phyloP scores from a whole-genome alignment of 1,140 invertebrate species.

The Drosophila takahashii region DNA sequence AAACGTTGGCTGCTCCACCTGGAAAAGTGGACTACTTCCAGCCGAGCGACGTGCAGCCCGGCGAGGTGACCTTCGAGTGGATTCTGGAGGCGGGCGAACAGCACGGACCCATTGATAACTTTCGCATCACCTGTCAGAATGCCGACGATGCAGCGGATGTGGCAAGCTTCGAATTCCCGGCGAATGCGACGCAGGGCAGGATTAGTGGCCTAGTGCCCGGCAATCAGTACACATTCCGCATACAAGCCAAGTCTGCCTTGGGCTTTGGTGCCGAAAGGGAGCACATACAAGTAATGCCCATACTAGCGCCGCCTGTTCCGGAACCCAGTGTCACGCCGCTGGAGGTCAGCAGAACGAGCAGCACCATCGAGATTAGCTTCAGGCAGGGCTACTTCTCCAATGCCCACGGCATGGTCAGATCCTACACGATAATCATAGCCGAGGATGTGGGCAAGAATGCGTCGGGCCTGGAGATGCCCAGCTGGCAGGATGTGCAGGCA shows the following conservation, averaged over 20 bases:
- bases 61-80: constrained; percentile 93
- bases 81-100: constrained; percentile 89
- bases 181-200: constrained; percentile 88
- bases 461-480: constrained; percentile 92
- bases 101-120: constrained; percentile 93
- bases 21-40: constrained; percentile 91
- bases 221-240: constrained; percentile 92
- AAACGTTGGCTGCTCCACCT: constrained; percentile 92
- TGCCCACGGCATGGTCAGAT: constrained; percentile 93
- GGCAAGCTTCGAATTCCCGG: constrained; percentile 88
- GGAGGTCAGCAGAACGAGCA: constrained; percentile 91
- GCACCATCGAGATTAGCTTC: constrained; percentile 94
- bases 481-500: constrained; percentile 95
- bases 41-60: constrained; percentile 91
- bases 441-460: constrained; percentile 94
- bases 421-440: constrained; percentile 95
- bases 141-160: constrained; percentile 87
- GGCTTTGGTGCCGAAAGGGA: constrained; percentile 91
- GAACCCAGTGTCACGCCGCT: constrained; percentile 90
- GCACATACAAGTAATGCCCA: constrained; percentile 92
- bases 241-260: constrained; percentile 94
- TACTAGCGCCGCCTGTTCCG: constrained; percentile 92
- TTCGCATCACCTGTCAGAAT: constrained; percentile 91
- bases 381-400: constrained; percentile 95
- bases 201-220: constrained; percentile 91